A percentile compares a stretch with the other conserved stretches of the same genome.
phyloP scores from a whole-genome alignment of 2,113 vertebrate species.

The Cyphomyrus plagiostoma region DNA sequence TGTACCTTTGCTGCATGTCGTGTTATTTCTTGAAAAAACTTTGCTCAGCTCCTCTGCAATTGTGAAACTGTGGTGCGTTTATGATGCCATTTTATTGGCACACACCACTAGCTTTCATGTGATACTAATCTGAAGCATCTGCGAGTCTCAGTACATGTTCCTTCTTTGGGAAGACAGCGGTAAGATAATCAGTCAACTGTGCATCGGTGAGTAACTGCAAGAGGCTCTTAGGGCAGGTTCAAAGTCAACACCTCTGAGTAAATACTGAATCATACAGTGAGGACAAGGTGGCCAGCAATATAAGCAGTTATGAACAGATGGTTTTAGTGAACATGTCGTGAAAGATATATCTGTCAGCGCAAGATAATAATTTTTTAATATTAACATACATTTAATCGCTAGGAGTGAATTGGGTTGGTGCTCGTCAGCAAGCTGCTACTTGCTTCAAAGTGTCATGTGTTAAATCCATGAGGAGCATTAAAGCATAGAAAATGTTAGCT shows the following conservation, averaged over 20 bases:
- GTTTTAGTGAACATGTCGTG: not conserved
- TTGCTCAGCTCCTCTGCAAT: not conserved
- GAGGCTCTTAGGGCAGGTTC: constrained; percentile 31
- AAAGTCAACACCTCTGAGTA: constrained; percentile 13
- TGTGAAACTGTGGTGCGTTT: constrained; percentile 22
- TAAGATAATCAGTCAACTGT: constrained; percentile 30
- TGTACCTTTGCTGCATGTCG: constrained; percentile 41
- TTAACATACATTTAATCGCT: not conserved
- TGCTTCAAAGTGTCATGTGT: not conserved
- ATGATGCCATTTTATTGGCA: constrained; percentile 29
- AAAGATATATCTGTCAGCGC: constrained; percentile 5
- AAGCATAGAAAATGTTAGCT: not conserved
- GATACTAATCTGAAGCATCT: constrained; percentile 18
- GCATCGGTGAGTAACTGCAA: constrained; percentile 17
- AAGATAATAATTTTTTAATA: not conserved
- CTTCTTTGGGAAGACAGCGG: constrained; percentile 36
- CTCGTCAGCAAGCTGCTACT: not conserved
- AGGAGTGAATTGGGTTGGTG: not conserved
- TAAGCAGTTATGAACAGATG: not conserved
- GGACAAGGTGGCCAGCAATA: not conserved
- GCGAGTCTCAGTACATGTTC: constrained; percentile 35
- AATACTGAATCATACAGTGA: constrained; percentile 7
- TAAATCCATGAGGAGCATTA: not conserved
- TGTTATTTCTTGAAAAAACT: constrained; percentile 18
- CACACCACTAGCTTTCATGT: constrained; percentile 27